Base-by-base conservation (phyloP, 2,888 invertebrate species). In the Polia nebulosa region DNA sequence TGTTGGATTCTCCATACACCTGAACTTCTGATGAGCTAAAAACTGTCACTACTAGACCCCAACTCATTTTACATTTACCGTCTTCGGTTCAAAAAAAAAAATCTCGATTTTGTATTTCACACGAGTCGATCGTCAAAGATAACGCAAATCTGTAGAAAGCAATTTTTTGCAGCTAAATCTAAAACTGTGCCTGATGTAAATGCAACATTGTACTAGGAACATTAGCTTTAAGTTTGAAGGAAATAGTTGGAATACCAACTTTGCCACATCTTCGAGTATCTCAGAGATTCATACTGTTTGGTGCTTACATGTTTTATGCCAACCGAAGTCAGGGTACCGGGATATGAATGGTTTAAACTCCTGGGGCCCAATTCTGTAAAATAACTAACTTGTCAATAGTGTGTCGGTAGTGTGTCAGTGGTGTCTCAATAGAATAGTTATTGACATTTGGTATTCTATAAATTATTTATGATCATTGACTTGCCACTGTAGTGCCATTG, bases 271-370 rank as follows among this genome's bases (percentile, higher is more conserved):
- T 61, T 52, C 17, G 49, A 64, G 44, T 59, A 45, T 62, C 32
- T 56, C 32, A 27, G 41, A 59, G 45, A 64, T 65, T 25, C 13
- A 47, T 39, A 74, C 49, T 57, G 41, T 56, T 60, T 68, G 69
- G 60, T 64, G 76, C 63, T 76, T 61, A 63, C 57, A 64, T 76
- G 56, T 60, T 49, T 52, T 51, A 22, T 45, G 22, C 44, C 44
- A 13, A 39, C 20, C 34, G 27, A 76, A 64, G 60, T 57, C 1
- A 11, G 56, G 9, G 57, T 77, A 69, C 49, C 20, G 45, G 11
- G 25, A n/a, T 36, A 22, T 44, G 8, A 32, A 15, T 2, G 39
- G n/a, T 39, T 39, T 39, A 17, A 39, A 17, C 5, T 39, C 39
- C n/a, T n/a, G n/a, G n/a, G n/a, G n/a, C n/a, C n/a, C n/a, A n/a